Conservation (phyloP, 2,888 invertebrate genomes). For the Nomada fucata region DNA sequence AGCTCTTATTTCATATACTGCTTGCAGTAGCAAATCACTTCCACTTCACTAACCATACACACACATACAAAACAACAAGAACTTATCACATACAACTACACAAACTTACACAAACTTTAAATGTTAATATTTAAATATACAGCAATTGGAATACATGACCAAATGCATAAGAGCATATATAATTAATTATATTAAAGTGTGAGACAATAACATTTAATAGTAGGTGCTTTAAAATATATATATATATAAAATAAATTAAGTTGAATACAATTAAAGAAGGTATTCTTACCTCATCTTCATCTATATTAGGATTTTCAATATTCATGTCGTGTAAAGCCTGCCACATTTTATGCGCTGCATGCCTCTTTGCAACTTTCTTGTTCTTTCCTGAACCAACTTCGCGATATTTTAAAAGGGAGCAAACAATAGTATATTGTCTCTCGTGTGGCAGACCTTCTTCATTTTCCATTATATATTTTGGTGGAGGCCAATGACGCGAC, state of each 20-base stretch:
- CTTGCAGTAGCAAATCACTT: slow-evolving; percentile 76
- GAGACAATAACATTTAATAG: not conserved
- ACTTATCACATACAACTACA: slow-evolving; percentile 61
- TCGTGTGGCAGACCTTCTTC: slow-evolving; percentile 97
- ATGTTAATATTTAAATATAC: slow-evolving; percentile 2
- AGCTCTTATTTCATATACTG: slow-evolving; percentile 62
- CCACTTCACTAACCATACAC: slow-evolving; percentile 79
- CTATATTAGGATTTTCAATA: slow-evolving; percentile 89
- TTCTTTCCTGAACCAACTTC: slow-evolving; percentile 96
- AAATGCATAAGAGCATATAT: not conserved
- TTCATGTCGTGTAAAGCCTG: slow-evolving; percentile 91
- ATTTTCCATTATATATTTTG: slow-evolving; percentile 94
- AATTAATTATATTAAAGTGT: not conserved
- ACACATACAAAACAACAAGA: slow-evolving; percentile 65
- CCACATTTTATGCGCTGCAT: slow-evolving; percentile 98
- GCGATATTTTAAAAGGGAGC: slow-evolving; percentile 93
- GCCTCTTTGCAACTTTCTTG: slow-evolving; percentile 98
- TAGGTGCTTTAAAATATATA: not conserved
- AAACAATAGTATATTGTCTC: slow-evolving; percentile 96
- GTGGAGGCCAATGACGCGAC: slow-evolving; percentile 97
- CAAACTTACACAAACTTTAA: slow-evolving; percentile 24
- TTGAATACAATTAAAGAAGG: not conserved
- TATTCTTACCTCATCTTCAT: slow-evolving; percentile 88
- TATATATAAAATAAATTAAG: too few species aligned
- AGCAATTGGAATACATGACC: not conserved